These are phyloP conservation scores for Podargus strigoides DNA, from an alignment of 2,797 vertebrate genomes.

Conservation along the genomic window DNA sequence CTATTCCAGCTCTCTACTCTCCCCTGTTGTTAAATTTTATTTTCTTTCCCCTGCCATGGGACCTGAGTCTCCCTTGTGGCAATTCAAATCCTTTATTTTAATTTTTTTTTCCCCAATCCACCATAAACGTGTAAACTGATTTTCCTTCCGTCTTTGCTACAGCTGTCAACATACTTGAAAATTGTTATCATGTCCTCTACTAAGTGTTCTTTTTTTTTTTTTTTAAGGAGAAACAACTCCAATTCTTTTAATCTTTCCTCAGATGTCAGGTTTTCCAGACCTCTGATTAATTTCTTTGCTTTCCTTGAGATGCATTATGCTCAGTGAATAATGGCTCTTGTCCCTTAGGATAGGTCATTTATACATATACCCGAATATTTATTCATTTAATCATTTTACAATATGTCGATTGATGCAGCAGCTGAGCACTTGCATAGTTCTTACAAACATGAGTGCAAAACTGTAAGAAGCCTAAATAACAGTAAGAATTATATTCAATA, in stretches of 20 bases:
- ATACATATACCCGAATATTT: constrained; percentile 29
- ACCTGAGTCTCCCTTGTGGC: neutral
- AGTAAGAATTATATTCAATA: neutral
- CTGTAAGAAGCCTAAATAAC: fast-evolving
- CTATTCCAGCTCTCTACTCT: neutral
- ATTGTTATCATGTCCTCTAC: neutral
- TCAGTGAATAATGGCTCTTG: constrained; percentile 63
- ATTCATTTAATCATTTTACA: constrained; percentile 60
- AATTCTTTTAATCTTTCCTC: constrained; percentile 57
- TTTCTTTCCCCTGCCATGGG: fast-evolving
- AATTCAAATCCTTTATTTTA: neutral
- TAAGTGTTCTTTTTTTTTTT: neutral
- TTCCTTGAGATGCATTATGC: constrained; percentile 46
- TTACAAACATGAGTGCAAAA: neutral
- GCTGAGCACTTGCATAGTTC: neutral
- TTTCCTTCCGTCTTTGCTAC: neutral
- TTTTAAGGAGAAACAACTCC: constrained; percentile 45
- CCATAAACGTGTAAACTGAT: neutral
- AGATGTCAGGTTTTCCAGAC: constrained; percentile 53
- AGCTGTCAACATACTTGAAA: neutral
- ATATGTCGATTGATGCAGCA: neutral
- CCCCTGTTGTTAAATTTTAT: neutral
- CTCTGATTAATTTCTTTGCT: constrained; percentile 63
- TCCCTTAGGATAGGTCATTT: constrained; percentile 63
- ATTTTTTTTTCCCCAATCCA: neutral